These are phyloP conservation scores for Eretmocerus hayati DNA, from an alignment of 2,888 invertebrate genomes.

Conservation along the genomic window DNA sequence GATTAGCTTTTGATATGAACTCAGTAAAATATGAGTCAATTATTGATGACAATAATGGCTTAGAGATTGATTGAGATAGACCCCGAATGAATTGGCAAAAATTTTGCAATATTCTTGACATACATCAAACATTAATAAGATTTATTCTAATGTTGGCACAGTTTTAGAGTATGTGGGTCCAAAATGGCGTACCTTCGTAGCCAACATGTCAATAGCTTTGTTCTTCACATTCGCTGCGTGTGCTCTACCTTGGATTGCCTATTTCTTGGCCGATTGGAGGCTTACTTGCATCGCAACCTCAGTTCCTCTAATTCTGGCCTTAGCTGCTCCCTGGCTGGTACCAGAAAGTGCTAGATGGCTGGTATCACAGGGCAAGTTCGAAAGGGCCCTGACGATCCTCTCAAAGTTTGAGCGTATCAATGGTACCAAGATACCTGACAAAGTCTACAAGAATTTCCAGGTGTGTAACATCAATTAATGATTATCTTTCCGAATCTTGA, in stretches of 20 bases:
- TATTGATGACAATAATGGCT: too few relatives aligned
- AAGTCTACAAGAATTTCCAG: constrained; percentile 66
- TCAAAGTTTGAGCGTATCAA: constrained; percentile 76
- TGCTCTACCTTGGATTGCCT: constrained; percentile 77
- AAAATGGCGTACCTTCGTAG: constrained; percentile 83
- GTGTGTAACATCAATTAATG: constrained; percentile 48
- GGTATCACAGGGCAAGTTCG: constrained; percentile 76
- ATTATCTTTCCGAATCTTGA: too few relatives aligned
- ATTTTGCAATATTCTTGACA: too few relatives aligned
- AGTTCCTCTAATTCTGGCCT: constrained; percentile 64
- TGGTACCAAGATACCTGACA: constrained; percentile 65
- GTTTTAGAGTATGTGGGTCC: constrained; percentile 85
- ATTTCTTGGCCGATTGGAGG: constrained; percentile 73
- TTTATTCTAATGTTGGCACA: constrained; percentile 37
- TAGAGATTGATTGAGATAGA: too few relatives aligned
- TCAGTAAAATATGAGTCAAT: too few relatives aligned
- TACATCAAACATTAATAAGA: too few relatives aligned
- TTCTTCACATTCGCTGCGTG: constrained; percentile 80
- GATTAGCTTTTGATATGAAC: too few relatives aligned
- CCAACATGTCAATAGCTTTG: constrained; percentile 84
- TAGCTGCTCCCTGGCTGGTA: constrained; percentile 68
- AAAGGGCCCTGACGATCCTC: constrained; percentile 70
- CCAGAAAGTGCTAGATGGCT: constrained; percentile 87
- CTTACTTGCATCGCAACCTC: constrained; percentile 71
- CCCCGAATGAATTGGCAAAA: too few relatives aligned